Evolutionary conservation across 2,888 invertebrate species (phyloP).

Genomic region (Strigamia crassipes): DNA sequence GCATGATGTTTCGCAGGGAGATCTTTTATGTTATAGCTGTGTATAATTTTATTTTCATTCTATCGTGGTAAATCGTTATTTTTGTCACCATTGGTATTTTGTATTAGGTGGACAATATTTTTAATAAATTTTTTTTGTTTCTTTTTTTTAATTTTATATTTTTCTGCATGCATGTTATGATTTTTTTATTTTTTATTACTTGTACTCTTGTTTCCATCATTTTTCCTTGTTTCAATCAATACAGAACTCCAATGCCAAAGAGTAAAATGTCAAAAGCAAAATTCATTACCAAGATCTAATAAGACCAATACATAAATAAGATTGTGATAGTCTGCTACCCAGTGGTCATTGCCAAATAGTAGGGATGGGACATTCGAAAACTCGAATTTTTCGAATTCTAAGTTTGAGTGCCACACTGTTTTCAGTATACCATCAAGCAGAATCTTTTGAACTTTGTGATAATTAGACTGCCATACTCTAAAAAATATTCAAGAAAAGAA

Average conservation of each 20-base stretch:
- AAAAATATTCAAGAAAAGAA: no score
- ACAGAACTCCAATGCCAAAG: no score
- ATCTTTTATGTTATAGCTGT: neutral
- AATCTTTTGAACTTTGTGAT: no score
- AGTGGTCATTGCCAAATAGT: no score
- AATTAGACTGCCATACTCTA: no score
- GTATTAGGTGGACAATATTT: neutral
- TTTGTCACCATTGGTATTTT: neutral
- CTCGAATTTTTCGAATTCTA: no score
- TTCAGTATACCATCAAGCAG: no score
- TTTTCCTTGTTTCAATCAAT: neutral
- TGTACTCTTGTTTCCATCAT: neutral
- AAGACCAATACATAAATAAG: no score
- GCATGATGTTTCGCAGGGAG: neutral
- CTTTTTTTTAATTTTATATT: neutral
- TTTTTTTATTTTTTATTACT: neutral
- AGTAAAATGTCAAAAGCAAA: no score
- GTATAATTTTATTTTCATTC: neutral
- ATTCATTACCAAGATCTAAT: neutral
- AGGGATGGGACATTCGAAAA: no score
- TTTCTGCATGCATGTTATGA: neutral
- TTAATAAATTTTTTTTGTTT: slow-evolving; percentile 23
- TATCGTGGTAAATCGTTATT: neutral
- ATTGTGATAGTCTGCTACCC: no score
- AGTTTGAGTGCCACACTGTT: no score